Evolutionary conservation across 2,888 invertebrate species (phyloP).

Genomic region (Cosmia trapezina): DNA sequence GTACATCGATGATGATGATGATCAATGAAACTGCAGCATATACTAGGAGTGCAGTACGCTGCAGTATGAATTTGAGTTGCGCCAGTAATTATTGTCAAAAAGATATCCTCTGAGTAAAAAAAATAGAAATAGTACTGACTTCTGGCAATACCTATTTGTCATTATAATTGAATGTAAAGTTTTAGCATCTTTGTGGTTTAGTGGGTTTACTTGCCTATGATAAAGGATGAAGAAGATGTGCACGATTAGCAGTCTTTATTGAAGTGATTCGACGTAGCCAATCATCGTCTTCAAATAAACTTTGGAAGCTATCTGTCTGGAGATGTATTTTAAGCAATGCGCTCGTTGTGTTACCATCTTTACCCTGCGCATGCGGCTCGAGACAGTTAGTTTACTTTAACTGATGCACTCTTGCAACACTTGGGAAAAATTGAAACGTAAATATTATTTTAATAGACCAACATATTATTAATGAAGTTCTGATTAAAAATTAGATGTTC

Average conservation of each 20-base stretch:
- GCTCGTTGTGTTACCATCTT: constrained; percentile 46
- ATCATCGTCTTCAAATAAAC: constrained; percentile 21
- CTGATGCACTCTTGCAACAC: constrained; percentile 65
- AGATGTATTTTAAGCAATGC: constrained; percentile 15
- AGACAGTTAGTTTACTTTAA: constrained; percentile 66
- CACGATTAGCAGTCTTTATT: constrained; percentile 4
- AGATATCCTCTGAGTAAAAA: background rate
- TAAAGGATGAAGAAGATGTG: background rate
- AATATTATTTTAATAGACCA: constrained; percentile 50
- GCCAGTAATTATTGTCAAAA: background rate
- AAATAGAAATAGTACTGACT: background rate
- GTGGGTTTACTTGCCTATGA: background rate
- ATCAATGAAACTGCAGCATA: background rate
- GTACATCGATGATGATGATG: background rate
- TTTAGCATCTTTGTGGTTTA: background rate
- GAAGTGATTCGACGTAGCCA: constrained; percentile 18
- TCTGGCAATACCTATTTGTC: background rate
- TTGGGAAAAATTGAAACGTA: constrained; percentile 56
- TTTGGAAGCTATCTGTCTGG: background rate
- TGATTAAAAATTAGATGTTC: background rate
- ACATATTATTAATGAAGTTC: constrained; percentile 39
- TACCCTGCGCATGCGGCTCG: constrained; percentile 44
- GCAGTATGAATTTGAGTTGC: background rate
- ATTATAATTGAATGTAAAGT: background rate
- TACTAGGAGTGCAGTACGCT: background rate